phyloP scores from a whole-genome alignment of 2,113 vertebrate genomes.

The Antennarius striatus region DNA sequence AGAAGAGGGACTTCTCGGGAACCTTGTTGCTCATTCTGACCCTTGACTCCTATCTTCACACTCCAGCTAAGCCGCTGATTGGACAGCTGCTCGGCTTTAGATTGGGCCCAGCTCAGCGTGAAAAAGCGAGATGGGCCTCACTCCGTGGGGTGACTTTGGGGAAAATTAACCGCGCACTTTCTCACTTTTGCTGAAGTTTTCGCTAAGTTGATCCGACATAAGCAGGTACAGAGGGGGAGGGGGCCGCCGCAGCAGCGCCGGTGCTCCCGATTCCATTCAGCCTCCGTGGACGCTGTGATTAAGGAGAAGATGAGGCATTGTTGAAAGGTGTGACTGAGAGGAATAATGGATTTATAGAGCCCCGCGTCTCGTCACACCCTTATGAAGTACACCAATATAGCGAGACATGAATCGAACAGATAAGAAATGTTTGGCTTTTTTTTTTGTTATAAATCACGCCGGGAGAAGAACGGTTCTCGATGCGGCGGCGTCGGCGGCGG shows the following conservation, averaged over 20 bases:
- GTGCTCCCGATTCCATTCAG: constrained; percentile 38
- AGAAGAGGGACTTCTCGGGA: constrained; percentile 33
- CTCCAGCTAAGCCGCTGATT: constrained; percentile 73
- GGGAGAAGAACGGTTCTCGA: constrained; percentile 41
- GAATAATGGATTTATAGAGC: constrained; percentile 56
- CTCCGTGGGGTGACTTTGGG: constrained; percentile 61
- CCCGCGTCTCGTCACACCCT: constrained; percentile 6
- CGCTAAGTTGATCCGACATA: constrained; percentile 60
- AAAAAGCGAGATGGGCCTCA: constrained; percentile 56
- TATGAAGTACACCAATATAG: constrained; percentile 9
- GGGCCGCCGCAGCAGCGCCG: constrained; percentile 6
- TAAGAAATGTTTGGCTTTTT: not conserved
- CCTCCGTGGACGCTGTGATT: constrained; percentile 18
- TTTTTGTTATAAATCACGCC: constrained; percentile 32
- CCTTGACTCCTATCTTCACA: constrained; percentile 70
- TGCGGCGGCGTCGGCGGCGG: constrained; percentile 10
- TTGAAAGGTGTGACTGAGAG: constrained; percentile 41
- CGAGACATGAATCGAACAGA: constrained; percentile 36
- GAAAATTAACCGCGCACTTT: constrained; percentile 52
- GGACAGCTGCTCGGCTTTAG: constrained; percentile 69
- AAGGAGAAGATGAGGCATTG: constrained; percentile 7
- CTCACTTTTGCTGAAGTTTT: constrained; percentile 60
- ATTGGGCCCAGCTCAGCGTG: constrained; percentile 65
- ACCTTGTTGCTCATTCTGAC: constrained; percentile 62
- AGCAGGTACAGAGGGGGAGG: constrained; percentile 39